These are phyloP conservation scores for Acrobasis suavella DNA, from an alignment of 2,888 invertebrate species.

Conservation along the genomic window DNA sequence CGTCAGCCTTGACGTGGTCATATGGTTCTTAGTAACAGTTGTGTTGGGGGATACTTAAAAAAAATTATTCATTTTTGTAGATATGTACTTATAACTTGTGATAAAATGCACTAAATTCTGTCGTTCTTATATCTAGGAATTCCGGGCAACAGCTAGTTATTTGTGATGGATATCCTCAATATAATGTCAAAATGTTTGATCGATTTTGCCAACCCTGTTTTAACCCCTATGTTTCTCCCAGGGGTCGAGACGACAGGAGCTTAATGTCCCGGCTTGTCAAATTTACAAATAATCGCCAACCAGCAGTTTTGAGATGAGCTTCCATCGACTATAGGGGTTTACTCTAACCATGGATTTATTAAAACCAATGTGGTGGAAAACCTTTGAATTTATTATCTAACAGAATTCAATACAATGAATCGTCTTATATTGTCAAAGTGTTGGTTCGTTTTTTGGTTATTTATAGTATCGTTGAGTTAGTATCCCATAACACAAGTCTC, in stretches of 20 bases:
- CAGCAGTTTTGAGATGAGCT: not conserved
- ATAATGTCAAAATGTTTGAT: not conserved
- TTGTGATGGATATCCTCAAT: slow-evolving; percentile 1
- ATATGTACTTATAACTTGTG: too few species aligned
- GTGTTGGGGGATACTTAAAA: too few species aligned
- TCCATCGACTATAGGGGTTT: not conserved
- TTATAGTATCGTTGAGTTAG: too few species aligned
- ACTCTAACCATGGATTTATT: not conserved
- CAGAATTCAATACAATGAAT: not conserved
- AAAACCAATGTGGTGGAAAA: not conserved
- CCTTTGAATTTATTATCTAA: not conserved
- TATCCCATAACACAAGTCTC: too few species aligned
- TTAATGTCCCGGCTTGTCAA: slow-evolving; percentile 16
- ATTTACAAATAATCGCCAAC: slow-evolving; percentile 12
- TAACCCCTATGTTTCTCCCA: not conserved
- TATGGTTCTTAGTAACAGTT: too few species aligned
- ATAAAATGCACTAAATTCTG: too few species aligned
- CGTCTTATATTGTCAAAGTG: not conserved
- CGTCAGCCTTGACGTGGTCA: too few species aligned
- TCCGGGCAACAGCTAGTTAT: not conserved
- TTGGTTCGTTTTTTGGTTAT: too few species aligned
- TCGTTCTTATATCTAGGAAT: too few species aligned
- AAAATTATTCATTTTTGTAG: too few species aligned
- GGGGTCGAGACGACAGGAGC: not conserved
- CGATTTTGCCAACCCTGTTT: not conserved